phyloP scores from a whole-genome alignment of 2,888 invertebrate genomes.

The Eilema depressum region DNA sequence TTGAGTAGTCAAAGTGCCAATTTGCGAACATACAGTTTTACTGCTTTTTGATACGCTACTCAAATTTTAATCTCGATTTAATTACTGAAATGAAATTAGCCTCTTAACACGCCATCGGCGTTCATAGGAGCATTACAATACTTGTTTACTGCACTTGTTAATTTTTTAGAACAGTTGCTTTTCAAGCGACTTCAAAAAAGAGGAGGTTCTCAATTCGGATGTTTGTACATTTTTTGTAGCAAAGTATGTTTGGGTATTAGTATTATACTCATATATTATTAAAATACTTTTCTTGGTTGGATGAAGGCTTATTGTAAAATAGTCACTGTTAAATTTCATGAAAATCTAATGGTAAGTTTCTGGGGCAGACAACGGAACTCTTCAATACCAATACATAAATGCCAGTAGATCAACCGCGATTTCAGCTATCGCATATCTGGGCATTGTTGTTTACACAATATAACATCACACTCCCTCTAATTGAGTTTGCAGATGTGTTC shows the following conservation, averaged over 20 bases:
- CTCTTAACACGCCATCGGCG: slow-evolving; percentile 58
- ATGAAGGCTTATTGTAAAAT: too few species aligned
- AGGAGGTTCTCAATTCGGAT: neutral
- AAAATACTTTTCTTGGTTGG: too few species aligned
- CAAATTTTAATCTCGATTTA: slow-evolving; percentile 81
- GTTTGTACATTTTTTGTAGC: neutral
- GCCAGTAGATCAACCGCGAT: neutral
- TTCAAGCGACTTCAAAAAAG: neutral
- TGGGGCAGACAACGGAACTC: neutral
- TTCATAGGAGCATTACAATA: slow-evolving; percentile 50
- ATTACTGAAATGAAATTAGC: slow-evolving; percentile 72
- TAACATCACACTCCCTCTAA: neutral
- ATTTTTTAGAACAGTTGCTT: slow-evolving; percentile 1
- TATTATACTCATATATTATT: too few species aligned
- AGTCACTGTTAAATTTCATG: too few species aligned
- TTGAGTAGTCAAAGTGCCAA: slow-evolving; percentile 63
- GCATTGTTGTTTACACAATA: neutral
- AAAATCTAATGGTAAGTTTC: neutral
- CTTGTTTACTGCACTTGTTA: slow-evolving; percentile 34
- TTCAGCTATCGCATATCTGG: neutral
- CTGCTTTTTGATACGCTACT: slow-evolving; percentile 78
- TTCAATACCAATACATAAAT: neutral
- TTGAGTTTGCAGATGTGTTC: neutral
- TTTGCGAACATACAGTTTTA: slow-evolving; percentile 75
- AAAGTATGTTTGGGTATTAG: neutral